phyloP scores from a whole-genome alignment of 2,797 vertebrate species.

The Octomys mimax region DNA sequence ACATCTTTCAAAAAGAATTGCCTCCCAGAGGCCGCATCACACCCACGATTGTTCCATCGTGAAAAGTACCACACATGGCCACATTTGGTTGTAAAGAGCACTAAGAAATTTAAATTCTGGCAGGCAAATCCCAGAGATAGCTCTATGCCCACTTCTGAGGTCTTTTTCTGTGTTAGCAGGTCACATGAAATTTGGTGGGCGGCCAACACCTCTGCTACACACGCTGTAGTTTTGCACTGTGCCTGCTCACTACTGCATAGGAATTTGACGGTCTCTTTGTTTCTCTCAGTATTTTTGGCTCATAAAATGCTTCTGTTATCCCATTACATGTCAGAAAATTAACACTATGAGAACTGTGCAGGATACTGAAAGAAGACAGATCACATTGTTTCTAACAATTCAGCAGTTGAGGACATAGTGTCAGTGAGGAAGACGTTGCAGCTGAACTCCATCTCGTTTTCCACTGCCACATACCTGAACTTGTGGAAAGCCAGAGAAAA shows the following conservation, averaged over 20 bases:
- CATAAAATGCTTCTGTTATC: neutral
- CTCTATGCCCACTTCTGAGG: neutral
- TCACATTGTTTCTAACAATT: neutral
- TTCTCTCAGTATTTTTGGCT: neutral
- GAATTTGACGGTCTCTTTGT: neutral
- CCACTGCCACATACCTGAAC: neutral
- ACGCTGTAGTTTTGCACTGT: neutral
- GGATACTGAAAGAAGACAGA: neutral
- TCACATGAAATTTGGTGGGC: neutral
- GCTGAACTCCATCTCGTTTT: neutral
- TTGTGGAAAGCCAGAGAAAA: neutral
- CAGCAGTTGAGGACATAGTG: neutral
- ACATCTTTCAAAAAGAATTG: neutral
- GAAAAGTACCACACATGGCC: neutral
- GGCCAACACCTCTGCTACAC: neutral
- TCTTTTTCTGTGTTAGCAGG: neutral
- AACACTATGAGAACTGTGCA: neutral
- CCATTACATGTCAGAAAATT: conserved; percentile 26
- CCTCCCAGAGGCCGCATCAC: neutral
- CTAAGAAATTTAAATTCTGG: neutral
- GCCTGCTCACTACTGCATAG: neutral
- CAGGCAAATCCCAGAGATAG: neutral
- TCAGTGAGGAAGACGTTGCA: neutral
- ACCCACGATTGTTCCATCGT: neutral
- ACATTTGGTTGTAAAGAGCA: neutral